A percentile compares a stretch with the other conserved stretches of the same genome.
Evolutionary conservation across 1,140 invertebrate species (phyloP).

Genomic region (Eufriesea mexicana): DNA sequence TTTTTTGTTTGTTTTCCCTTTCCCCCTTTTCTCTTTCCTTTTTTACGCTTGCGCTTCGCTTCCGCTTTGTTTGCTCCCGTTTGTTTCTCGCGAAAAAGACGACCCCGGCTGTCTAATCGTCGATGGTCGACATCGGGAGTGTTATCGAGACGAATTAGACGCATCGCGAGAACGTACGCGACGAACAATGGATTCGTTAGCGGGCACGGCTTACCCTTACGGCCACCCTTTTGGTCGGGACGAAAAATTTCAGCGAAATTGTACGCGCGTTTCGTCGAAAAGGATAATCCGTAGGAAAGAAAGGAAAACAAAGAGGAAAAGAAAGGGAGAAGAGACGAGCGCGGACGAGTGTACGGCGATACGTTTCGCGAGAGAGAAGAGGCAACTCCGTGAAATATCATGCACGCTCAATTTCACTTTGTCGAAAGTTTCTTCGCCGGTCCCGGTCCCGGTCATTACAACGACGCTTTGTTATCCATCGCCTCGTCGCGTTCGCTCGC

Average conservation of each 20-base stretch:
- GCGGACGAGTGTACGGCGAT: not conserved
- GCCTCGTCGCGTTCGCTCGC: not conserved
- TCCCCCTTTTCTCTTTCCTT: not conserved
- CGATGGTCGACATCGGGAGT: not conserved
- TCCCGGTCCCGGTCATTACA: conserved; percentile 56
- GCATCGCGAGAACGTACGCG: conserved; percentile 55
- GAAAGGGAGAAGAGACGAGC: not conserved
- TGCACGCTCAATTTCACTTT: conserved; percentile 55
- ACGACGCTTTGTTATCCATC: conserved; percentile 60
- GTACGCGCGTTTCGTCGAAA: too few relatives aligned
- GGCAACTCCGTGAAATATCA: conserved; percentile 43
- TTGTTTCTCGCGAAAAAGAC: conserved; percentile 5
- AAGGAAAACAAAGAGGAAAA: not conserved
- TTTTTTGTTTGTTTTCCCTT: not conserved
- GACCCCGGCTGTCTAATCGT: not conserved
- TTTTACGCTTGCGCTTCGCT: not conserved
- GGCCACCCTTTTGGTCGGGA: not conserved
- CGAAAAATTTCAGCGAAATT: conserved; percentile 1
- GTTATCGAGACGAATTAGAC: conserved; percentile 45
- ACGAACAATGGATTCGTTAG: conserved; percentile 67
- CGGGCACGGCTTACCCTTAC: conserved; percentile 33
- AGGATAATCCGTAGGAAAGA: too few relatives aligned
- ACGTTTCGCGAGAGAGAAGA: not conserved
- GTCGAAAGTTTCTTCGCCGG: conserved; percentile 54
- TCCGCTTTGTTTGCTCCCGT: not conserved